Conservation (phyloP, 2,113 vertebrate genomes). For the Pelmatolapia mariae region DNA sequence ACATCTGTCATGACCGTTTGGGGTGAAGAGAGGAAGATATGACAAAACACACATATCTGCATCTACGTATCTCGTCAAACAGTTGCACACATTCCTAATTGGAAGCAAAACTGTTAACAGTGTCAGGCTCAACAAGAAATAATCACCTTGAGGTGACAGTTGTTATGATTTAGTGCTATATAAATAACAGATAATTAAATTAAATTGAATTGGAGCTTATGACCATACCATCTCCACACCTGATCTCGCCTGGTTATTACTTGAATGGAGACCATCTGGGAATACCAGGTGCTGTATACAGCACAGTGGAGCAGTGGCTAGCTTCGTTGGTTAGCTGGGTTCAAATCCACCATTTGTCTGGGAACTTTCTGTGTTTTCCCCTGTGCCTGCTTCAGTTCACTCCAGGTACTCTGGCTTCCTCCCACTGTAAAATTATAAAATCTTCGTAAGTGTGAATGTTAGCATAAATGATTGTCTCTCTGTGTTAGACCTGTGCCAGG, state of each 20-base stretch:
- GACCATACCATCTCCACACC: neutral
- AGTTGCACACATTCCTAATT: neutral
- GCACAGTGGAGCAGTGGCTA: neutral
- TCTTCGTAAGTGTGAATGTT: rapidly evolving
- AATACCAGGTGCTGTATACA: neutral
- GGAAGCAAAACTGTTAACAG: neutral
- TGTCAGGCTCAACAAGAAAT: neutral
- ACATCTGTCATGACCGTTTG: neutral
- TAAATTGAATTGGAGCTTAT: neutral
- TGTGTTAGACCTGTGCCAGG: neutral
- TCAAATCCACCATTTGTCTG: neutral
- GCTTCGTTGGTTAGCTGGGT: neutral
- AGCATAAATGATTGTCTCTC: neutral
- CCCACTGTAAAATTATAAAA: neutral
- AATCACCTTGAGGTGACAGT: neutral
- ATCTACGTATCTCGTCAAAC: neutral
- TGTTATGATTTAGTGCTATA: neutral
- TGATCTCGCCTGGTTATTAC: neutral
- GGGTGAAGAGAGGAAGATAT: neutral
- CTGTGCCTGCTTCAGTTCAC: neutral
- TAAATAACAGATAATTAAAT: neutral
- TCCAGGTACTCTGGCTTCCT: neutral
- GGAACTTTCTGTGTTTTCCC: neutral
- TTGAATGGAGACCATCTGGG: neutral
- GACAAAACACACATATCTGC: neutral